Evolutionary conservation across 2,888 invertebrate species (phyloP).

Genomic region (Plemyria rubiginata): DNA sequence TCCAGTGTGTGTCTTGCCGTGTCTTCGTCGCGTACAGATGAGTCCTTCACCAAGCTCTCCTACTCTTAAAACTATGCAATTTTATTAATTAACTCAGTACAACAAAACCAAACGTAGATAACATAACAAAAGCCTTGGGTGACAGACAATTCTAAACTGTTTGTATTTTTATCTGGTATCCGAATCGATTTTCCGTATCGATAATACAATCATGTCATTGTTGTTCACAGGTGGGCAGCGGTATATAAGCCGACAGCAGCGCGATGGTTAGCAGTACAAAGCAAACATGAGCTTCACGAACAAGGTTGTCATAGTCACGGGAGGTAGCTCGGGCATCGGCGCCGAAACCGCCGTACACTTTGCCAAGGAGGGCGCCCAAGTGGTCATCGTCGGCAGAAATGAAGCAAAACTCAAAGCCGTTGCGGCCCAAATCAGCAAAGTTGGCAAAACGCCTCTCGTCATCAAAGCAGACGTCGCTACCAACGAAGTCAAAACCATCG

Average conservation of each 20-base stretch:
- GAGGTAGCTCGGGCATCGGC: constrained; percentile 63
- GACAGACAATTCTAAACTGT: too few species aligned
- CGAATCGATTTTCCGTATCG: too few species aligned
- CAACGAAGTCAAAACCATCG: constrained; percentile 39
- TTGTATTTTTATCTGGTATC: too few species aligned
- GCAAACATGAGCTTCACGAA: constrained; percentile 42
- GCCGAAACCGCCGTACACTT: constrained; percentile 55
- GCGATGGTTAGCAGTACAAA: neutral
- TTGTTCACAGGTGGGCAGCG: neutral
- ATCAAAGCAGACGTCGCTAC: constrained; percentile 42
- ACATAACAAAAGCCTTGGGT: too few species aligned
- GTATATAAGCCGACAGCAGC: neutral
- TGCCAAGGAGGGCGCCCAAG: constrained; percentile 54
- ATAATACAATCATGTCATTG: too few species aligned
- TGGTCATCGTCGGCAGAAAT: constrained; percentile 56
- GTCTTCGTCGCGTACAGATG: too few species aligned
- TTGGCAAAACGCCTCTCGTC: constrained; percentile 30
- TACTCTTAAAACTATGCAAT: too few species aligned
- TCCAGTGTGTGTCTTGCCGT: too few species aligned
- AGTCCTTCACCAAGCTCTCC: too few species aligned
- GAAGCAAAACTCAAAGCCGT: constrained; percentile 47
- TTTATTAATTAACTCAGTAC: too few species aligned
- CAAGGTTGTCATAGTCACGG: constrained; percentile 59
- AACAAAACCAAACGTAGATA: too few species aligned
- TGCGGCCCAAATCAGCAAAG: constrained; percentile 20